Conservation (phyloP, 2,888 invertebrate genomes). For the Acanthosepion pharaonis region DNA sequence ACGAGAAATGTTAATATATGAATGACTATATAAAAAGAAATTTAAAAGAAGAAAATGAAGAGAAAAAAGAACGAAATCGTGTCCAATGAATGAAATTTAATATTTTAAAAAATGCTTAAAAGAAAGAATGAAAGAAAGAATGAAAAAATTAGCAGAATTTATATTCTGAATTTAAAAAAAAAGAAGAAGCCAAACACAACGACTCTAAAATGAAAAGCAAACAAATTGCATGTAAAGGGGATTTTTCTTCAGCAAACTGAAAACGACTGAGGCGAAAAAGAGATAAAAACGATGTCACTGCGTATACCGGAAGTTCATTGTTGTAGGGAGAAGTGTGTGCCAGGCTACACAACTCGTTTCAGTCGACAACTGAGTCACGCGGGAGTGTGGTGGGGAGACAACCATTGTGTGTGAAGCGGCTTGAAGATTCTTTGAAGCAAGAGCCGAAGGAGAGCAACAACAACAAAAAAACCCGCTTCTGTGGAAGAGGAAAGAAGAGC, state of each 20-base stretch:
- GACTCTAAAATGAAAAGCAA: background rate
- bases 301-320: conserved; percentile 23
- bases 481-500: no score
- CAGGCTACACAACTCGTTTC: background rate
- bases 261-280: conserved; percentile 1
- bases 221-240: background rate
- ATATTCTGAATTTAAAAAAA: no score
- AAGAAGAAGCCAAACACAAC: background rate
- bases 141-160: no score
- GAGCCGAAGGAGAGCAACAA: background rate
- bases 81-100: no score
- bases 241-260: background rate
- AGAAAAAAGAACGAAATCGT: background rate
- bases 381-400: background rate
- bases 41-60: background rate
- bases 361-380: background rate
- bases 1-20: background rate
- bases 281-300: background rate
- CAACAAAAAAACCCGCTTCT: no score
- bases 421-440: background rate
- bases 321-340: background rate
- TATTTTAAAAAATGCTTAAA: no score
- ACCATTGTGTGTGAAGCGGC: background rate
- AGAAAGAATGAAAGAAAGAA: no score
- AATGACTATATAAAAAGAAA: background rate